Base-by-base conservation (phyloP, 2,797 vertebrate genomes). In the Brachyalestes nurse region DNA sequence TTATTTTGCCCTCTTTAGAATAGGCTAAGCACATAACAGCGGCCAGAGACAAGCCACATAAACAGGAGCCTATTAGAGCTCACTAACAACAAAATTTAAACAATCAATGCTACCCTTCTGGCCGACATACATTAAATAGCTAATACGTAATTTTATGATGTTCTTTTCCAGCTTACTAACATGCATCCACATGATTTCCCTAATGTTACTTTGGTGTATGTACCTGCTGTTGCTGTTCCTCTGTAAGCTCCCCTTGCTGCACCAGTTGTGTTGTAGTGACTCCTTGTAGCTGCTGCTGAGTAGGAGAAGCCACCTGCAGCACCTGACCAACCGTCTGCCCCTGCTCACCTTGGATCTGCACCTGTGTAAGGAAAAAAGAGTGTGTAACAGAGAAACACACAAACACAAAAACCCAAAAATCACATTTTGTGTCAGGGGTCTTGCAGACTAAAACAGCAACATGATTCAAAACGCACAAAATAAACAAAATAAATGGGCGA, bases 141-240 rank as follows among this genome's bases (percentile, higher is more conserved):
- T 2, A 34, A 34, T 34, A 34, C 5, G 34, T 34, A 34, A 34
- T 34, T 8, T 45, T 45, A 45, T 8, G 8, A 9, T 45, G 42
- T 12, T 45, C 42, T 45, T 0, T 45, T 34, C 34, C 34, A 34
- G 42, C 42, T 45, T 45, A 0, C 42, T 45, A 45, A 45, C 10
- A 12, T 34, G 34, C 5, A 12, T 45, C 42, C 42, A 45, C 10
- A 45, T 45, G 42, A 45, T 45, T 45, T 45, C 42, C 42, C 5
- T 12, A 45, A 45, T 45, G 2, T 45, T 2, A 34, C 34, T 45
- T 45, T 3, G 3, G 42, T 45, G 7, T 45, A 12, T 55, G 76
- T 1, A 75, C 95, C 92, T 99, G 97, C 88, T 99, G 97, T 82
- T 99, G 97, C 73, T 99, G 98, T 57, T 99, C 97, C 84, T 99